Conservation (phyloP, 2,888 invertebrate genomes). For the Nasonovia ribisnigri region DNA sequence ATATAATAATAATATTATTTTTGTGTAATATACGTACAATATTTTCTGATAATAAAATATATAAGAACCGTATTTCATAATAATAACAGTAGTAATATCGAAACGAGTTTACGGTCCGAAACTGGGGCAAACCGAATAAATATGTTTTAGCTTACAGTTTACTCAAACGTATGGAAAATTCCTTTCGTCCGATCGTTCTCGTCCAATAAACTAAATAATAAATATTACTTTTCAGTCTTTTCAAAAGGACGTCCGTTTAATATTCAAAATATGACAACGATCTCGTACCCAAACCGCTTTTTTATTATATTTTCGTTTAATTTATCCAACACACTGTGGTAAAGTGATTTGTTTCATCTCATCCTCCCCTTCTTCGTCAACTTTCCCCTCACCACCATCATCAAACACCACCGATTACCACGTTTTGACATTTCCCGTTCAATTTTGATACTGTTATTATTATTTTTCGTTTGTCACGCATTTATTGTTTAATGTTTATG, state of each 20-base stretch:
- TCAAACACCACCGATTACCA: background rate
- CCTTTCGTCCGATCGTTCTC: background rate
- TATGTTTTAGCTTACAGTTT: background rate
- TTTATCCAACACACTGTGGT: background rate
- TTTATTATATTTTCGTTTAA: background rate
- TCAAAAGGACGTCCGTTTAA: background rate
- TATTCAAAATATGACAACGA: background rate
- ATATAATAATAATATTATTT: background rate
- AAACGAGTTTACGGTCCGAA: background rate
- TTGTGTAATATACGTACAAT: background rate
- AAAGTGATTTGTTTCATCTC: background rate
- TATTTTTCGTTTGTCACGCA: background rate
- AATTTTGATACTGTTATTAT: background rate
- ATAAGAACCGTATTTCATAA: background rate
- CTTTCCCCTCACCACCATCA: background rate
- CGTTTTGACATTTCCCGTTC: background rate
- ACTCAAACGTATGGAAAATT: constrained; percentile 31
- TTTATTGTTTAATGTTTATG: background rate
- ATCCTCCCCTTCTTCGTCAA: too few relatives aligned
- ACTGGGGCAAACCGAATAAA: background rate
- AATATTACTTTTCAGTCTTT: constrained; percentile 20
- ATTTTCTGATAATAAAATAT: background rate
- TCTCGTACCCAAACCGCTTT: background rate
- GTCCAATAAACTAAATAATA: background rate
- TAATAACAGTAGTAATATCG: background rate